Percentiles rank a stretch among this genome's conserved stretches.
Evolutionary conservation across 2,888 invertebrate genomes (phyloP).

Genomic region (Hirudinaria manillensis): DNA sequence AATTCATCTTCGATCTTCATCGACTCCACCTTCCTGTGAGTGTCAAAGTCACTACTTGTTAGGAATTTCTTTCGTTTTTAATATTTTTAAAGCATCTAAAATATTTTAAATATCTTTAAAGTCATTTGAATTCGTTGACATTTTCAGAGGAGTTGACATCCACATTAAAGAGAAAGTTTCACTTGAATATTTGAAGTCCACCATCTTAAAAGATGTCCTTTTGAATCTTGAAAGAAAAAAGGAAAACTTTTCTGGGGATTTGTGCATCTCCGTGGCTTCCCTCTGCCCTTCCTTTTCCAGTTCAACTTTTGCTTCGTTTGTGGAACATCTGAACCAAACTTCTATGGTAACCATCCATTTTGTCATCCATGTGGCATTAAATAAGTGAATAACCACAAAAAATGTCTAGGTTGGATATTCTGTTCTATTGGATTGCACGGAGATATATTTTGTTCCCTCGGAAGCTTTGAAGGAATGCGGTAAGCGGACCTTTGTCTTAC

Average conservation of each 20-base stretch:
- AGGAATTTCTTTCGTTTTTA: background rate
- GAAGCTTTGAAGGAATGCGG: constrained; percentile 9
- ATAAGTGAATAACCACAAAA: background rate
- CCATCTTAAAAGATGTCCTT: background rate
- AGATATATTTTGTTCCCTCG: constrained; percentile 21
- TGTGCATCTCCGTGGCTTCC: constrained; percentile 6
- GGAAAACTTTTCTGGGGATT: background rate
- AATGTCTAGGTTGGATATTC: constrained; percentile 23
- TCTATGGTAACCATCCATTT: constrained; percentile 14
- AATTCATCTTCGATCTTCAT: constrained; percentile 22
- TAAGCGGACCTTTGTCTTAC: background rate
- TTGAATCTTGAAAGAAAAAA: constrained; percentile 2
- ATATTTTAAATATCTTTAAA: background rate
- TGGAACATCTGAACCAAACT: constrained; percentile 17
- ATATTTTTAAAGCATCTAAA: background rate
- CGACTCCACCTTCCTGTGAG: constrained; percentile 20
- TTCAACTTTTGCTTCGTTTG: constrained; percentile 11
- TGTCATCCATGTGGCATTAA: background rate
- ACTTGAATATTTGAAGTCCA: background rate
- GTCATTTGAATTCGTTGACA: background rate
- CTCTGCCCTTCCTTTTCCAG: constrained; percentile 3
- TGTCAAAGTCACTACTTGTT: background rate
- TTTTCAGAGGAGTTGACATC: constrained; percentile 10
- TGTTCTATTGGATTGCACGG: constrained; percentile 5
- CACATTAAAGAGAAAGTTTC: constrained; percentile 22